Evolutionary conservation across 2,888 invertebrate species (phyloP), one percentile per base, ranked within the genome.

Genomic region (Protophormia terraenovae): DNA sequence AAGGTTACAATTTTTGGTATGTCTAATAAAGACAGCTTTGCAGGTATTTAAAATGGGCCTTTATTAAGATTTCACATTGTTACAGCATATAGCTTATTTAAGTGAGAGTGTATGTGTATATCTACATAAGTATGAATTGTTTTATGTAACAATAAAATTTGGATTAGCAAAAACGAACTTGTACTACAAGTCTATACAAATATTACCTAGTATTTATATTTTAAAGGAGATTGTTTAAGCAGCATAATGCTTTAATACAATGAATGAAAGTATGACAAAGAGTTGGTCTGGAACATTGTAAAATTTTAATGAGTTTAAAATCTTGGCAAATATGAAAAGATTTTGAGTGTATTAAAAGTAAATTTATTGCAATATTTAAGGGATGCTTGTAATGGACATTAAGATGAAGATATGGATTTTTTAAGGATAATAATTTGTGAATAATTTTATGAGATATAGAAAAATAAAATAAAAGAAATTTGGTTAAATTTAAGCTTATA

Each of bases 1-100:
- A 78, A 85, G 73, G 73, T 64, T 85, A 82, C 12, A 64, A 67
- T 81, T 78, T 73, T 82, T 64, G 69, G 72, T 55, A 41, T 69
- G 69, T 64, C 76, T 76, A 66, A 72, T 64, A 66, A 72, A 58
- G 66, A 24, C 58, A 58, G 84, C 84, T 73, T 69, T 78, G 78
- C 78, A 69, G 73, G 78, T 62, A 81, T 82, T 85, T 81, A 69
- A 47, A 72, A 80, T 50, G 58, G 66, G 14, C 22, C 41, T 71
- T 76, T 76, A 75, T 50, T 62, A 69, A 71, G 75, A 79, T 79
- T 84, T 79, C 32, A 58, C 7, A 14, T 55, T 14, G n/a, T 67
- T 38, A 0, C 2, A 16, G 7, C 19, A 3, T 47, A 47, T 16
- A 47, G 14, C 10, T 14, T 14, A 41, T 41, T 12, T n/a, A n/a